These are phyloP conservation scores for Myxocyprinus asiaticus DNA, from an alignment of 2,113 vertebrate species.

Conservation along the genomic window DNA sequence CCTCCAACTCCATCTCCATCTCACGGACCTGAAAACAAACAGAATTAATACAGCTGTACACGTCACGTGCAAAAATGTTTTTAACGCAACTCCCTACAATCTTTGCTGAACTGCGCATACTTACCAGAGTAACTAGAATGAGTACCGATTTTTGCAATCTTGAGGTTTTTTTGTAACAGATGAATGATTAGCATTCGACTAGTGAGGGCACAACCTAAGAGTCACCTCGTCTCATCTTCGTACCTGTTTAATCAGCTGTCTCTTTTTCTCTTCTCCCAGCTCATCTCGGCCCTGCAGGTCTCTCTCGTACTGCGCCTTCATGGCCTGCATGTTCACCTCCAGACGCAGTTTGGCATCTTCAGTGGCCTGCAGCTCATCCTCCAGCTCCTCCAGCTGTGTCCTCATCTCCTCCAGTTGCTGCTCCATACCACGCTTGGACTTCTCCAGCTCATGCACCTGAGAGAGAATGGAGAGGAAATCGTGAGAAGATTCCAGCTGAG, in stretches of 20 bases:
- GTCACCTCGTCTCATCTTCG: too few species aligned
- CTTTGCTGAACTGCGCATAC: too few species aligned
- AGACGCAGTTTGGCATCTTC: conserved; percentile 95
- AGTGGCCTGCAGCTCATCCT: conserved; percentile 95
- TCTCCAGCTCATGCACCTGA: conserved; percentile 97
- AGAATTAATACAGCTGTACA: background rate
- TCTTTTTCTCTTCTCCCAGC: conserved; percentile 96
- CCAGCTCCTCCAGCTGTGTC: conserved; percentile 94
- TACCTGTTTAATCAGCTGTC: conserved; percentile 92
- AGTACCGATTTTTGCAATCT: too few species aligned
- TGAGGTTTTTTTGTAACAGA: too few species aligned
- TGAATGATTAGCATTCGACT: too few species aligned
- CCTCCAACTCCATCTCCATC: conserved; percentile 95
- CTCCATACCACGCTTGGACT: conserved; percentile 89
- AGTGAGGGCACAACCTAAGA: too few species aligned
- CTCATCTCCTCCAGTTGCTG: conserved; percentile 98
- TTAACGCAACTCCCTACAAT: too few species aligned
- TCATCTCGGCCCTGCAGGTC: conserved; percentile 92
- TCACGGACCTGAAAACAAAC: conserved; percentile 84
- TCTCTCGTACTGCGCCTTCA: conserved; percentile 94
- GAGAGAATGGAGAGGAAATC: background rate
- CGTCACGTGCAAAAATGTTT: too few species aligned
- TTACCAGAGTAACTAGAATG: too few species aligned
- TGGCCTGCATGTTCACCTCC: conserved; percentile 97
- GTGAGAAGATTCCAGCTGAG: background rate